A percentile compares a stretch with the other conserved stretches of the same genome.
phyloP scores from a whole-genome alignment of 2,888 invertebrate genomes.

The Agrotis exclamationis region DNA sequence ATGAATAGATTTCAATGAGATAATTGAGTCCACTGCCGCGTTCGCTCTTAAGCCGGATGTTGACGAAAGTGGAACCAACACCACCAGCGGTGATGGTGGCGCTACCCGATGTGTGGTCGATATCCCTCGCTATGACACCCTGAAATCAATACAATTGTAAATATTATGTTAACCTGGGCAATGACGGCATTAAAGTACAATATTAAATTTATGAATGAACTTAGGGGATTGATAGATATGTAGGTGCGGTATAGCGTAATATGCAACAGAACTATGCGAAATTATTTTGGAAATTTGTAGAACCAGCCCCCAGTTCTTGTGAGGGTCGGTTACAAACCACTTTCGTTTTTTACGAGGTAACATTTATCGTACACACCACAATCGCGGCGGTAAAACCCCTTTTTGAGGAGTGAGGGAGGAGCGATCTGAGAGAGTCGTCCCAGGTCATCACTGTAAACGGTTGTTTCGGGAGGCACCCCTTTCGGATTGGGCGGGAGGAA shows the following conservation, averaged over 20 bases:
- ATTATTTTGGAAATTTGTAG: too few relatives aligned
- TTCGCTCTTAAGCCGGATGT: slow-evolving; percentile 80
- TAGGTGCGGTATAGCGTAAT: background rate
- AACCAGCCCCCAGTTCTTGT: too few relatives aligned
- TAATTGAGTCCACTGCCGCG: slow-evolving; percentile 79
- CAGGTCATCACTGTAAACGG: too few relatives aligned
- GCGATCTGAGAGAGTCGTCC: too few relatives aligned
- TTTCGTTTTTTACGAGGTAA: too few relatives aligned
- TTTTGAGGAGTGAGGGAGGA: too few relatives aligned
- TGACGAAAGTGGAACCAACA: slow-evolving; percentile 76
- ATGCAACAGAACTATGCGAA: too few relatives aligned
- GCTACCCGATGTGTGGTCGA: slow-evolving; percentile 70
- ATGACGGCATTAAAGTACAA: background rate
- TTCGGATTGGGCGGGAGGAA: too few relatives aligned
- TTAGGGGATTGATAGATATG: background rate
- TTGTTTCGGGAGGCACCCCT: too few relatives aligned
- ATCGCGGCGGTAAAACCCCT: too few relatives aligned
- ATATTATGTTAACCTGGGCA: background rate
- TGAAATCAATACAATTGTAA: slow-evolving; percentile 64
- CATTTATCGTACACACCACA: too few relatives aligned
- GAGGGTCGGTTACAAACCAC: too few relatives aligned
- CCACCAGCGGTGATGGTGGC: slow-evolving; percentile 82
- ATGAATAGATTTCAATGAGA: slow-evolving; percentile 80
- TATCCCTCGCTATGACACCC: slow-evolving; percentile 80
- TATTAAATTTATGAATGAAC: background rate